A percentile compares a stretch with the other conserved stretches of the same genome.
Evolutionary conservation across 1,140 invertebrate species (phyloP).

Genomic region (Drosophila repletoides): DNA sequence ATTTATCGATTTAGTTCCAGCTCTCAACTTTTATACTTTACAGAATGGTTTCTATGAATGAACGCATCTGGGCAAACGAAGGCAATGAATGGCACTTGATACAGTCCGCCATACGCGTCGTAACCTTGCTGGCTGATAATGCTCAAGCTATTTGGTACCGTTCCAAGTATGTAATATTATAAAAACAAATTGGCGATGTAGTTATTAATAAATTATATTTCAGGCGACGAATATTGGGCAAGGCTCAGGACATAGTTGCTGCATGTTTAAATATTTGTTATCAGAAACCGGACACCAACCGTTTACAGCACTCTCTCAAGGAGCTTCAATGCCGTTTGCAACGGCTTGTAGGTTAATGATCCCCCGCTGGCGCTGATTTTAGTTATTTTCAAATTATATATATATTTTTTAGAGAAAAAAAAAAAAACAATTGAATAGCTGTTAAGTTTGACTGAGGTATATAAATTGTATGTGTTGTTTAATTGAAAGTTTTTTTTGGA

Average conservation of each 20-base stretch:
- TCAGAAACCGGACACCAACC: conserved; percentile 86
- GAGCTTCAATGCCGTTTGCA: conserved; percentile 81
- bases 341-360: conserved; percentile 50
- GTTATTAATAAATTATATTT: conserved; percentile 25
- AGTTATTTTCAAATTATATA: conserved; percentile 28
- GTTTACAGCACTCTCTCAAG: conserved; percentile 73
- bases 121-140: conserved; percentile 84
- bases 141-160: conserved; percentile 58
- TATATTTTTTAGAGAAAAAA: conserved; percentile 20
- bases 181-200: neutral
- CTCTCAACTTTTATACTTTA: neutral
- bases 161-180: conserved; percentile 55
- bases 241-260: conserved; percentile 87
- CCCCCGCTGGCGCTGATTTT: neutral
- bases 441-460: conserved; percentile 77
- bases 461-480: conserved; percentile 57
- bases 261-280: conserved; percentile 87
- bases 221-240: conserved; percentile 85
- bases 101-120: conserved; percentile 86
- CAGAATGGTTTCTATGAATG: conserved; percentile 88
- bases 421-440: conserved; percentile 38
- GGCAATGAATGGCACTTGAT: conserved; percentile 91
- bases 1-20: neutral
- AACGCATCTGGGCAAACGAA: conserved; percentile 89
- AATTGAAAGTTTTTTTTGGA: conserved; percentile 46